Percentiles rank a stretch among this genome's conserved stretches.
Conservation (phyloP, 2,797 vertebrate genomes). For the Percopsis omiscomaycus region DNA sequence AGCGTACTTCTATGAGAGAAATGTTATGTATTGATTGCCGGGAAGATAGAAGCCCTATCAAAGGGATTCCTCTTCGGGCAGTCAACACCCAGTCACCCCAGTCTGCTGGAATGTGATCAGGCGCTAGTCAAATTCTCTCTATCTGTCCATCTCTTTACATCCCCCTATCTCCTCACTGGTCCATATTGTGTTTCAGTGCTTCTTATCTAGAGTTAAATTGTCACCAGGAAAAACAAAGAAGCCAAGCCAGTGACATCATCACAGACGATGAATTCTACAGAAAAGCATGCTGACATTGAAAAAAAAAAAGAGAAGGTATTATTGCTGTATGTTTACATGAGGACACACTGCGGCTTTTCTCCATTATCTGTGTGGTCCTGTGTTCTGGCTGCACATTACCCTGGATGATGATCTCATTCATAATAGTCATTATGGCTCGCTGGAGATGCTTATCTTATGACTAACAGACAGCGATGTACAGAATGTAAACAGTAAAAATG, state of each 20-base stretch:
- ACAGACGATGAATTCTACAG: conserved; percentile 22
- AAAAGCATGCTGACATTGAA: conserved; percentile 21
- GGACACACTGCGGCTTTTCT: conserved; percentile 12
- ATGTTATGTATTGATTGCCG: conserved; percentile 70
- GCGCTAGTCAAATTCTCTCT: conserved; percentile 11
- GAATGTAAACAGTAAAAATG: conserved; percentile 37
- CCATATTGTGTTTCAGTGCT: conserved; percentile 18
- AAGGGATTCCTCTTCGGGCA: conserved; percentile 74
- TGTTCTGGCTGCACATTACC: conserved; percentile 45
- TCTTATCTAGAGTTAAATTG: conserved; percentile 54
- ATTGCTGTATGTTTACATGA: background rate
- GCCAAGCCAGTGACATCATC: conserved; percentile 65
- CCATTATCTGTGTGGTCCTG: conserved; percentile 34
- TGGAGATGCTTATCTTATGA: conserved; percentile 55
- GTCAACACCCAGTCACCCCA: conserved; percentile 71
- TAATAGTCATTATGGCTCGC: conserved; percentile 57
- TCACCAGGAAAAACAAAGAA: conserved; percentile 52
- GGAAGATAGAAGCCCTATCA: conserved; percentile 74
- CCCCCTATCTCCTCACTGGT: conserved; percentile 34
- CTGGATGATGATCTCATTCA: conserved; percentile 65
- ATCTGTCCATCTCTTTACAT: background rate
- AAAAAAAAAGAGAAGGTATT: conserved; percentile 6
- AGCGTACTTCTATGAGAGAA: conserved; percentile 67
- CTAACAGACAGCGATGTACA: conserved; percentile 41
- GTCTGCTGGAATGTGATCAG: conserved; percentile 72